phyloP scores from a whole-genome alignment of 2,888 invertebrate genomes.

The Hydrotaea cyrtoneurina region DNA sequence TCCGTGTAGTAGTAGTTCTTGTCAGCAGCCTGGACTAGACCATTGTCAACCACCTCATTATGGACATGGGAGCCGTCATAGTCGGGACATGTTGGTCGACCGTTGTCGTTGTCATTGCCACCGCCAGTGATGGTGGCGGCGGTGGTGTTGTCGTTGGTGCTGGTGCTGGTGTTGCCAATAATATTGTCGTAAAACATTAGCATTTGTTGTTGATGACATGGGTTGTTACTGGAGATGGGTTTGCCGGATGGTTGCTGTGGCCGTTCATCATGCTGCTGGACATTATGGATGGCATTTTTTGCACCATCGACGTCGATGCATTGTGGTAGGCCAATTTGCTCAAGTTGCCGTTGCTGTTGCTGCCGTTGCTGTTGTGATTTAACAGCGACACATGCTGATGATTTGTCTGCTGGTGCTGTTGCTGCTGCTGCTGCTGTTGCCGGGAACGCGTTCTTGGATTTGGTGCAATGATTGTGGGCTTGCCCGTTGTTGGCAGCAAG shows the following conservation, averaged over 20 bases:
- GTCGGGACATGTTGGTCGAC: conserved; percentile 47
- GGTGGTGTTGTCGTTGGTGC: conserved; percentile 50
- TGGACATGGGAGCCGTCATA: conserved; percentile 59
- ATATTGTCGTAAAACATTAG: conserved; percentile 70
- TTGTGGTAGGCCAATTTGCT: conserved; percentile 60
- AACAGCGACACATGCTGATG: conserved; percentile 64
- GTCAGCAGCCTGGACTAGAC: conserved; percentile 18
- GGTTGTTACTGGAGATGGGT: conserved; percentile 38
- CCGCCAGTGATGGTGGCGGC: conserved; percentile 54
- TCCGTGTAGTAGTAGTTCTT: conserved; percentile 41
- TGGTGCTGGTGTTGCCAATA: conserved; percentile 50
- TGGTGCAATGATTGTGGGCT: conserved; percentile 72
- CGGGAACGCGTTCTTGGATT: conserved; percentile 72
- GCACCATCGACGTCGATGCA: neutral
- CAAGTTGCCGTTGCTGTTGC: conserved; percentile 64
- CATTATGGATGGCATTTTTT: conserved; percentile 34
- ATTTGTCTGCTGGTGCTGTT: conserved; percentile 62
- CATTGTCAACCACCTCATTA: conserved; percentile 35
- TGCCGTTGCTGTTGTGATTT: conserved; percentile 71
- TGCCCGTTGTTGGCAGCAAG: conserved; percentile 47
- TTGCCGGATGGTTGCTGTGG: conserved; percentile 54
- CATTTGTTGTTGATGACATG: conserved; percentile 73
- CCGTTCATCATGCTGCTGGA: conserved; percentile 57
- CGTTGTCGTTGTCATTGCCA: conserved; percentile 60
- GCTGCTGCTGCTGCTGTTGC: conserved; percentile 67